A percentile compares a stretch with the other conserved stretches of the same genome.
phyloP scores from a whole-genome alignment of 2,888 invertebrate species.

The Penaeus monodon region DNA sequence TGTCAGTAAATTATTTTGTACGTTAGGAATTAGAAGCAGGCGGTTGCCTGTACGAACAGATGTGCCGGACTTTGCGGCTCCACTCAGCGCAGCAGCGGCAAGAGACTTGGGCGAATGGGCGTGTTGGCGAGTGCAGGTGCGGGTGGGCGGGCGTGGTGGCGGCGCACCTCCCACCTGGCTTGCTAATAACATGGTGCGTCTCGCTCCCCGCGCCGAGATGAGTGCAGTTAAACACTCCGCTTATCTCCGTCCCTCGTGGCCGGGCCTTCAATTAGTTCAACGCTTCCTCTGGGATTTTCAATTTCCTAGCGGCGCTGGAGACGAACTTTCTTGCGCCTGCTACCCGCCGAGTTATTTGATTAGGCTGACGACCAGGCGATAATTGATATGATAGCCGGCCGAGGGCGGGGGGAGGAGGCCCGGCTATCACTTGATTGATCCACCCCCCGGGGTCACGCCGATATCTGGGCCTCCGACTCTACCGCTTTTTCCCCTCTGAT shows the following conservation, averaged over 20 bases:
- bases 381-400: conserved; percentile 51
- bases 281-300: conserved; percentile 42
- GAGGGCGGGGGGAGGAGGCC: conserved; percentile 3
- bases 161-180: too few relatives aligned
- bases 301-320: conserved; percentile 37
- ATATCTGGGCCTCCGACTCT: background rate
- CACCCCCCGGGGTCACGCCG: background rate
- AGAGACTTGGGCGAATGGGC: too few relatives aligned
- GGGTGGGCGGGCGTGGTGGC: too few relatives aligned
- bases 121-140: too few relatives aligned
- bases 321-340: conserved; percentile 29
- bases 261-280: conserved; percentile 29
- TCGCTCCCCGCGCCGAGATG: conserved; percentile 8
- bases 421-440: conserved; percentile 56
- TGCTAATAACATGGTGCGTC: background rate
- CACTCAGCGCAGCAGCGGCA: too few relatives aligned
- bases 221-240: background rate
- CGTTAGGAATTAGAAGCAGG: too few relatives aligned
- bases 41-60: too few relatives aligned
- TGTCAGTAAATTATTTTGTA: too few relatives aligned
- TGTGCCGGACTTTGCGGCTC: too few relatives aligned
- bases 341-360: conserved; percentile 54
- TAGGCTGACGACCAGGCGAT: conserved; percentile 39
- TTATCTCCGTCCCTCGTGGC: conserved; percentile 2
- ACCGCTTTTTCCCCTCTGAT: background rate